phyloP scores from a whole-genome alignment of 2,888 invertebrate species.

The Drosophila mimica region DNA sequence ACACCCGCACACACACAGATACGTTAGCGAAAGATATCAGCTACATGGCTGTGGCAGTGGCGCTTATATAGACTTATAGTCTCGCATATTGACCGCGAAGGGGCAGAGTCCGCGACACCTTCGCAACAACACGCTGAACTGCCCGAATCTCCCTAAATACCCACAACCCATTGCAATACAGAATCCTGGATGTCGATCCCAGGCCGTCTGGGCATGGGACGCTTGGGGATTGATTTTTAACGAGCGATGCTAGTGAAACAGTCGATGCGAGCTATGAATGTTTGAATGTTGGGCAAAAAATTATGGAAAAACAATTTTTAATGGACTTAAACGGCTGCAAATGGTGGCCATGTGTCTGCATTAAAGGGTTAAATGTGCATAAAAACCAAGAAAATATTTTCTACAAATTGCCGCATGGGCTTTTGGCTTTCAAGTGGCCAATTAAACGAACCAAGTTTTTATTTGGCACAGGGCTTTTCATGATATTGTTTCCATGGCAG shows the following conservation, averaged over 20 bases:
- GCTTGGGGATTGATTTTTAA: conserved; percentile 80
- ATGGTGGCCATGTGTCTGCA: conserved; percentile 67
- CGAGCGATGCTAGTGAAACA: conserved; percentile 61
- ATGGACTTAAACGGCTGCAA: conserved; percentile 70
- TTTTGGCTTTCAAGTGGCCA: conserved; percentile 60
- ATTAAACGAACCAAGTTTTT: conserved; percentile 47
- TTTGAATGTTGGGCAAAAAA: conserved; percentile 61
- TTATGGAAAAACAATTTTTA: conserved; percentile 79
- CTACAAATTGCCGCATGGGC: conserved; percentile 53
- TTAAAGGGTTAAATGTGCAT: conserved; percentile 73
- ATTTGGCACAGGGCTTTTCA: conserved; percentile 29
- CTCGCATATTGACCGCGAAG: conserved; percentile 74
- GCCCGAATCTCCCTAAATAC: conserved; percentile 13
- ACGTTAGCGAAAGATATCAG: conserved; percentile 62
- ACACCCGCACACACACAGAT: conserved; percentile 28
- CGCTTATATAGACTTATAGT: conserved; percentile 80
- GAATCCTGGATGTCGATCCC: conserved; percentile 17
- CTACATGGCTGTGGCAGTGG: conserved; percentile 51
- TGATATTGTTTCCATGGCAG: conserved; percentile 20
- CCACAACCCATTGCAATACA: neutral
- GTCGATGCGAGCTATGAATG: conserved; percentile 51
- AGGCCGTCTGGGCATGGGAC: conserved; percentile 31
- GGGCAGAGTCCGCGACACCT: conserved; percentile 70
- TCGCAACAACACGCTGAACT: conserved; percentile 45
- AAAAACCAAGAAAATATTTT: conserved; percentile 60